A percentile compares a stretch with the other conserved stretches of the same genome.
Evolutionary conservation across 2,113 vertebrate genomes (phyloP).

Genomic region (Dinomys branickii): DNA sequence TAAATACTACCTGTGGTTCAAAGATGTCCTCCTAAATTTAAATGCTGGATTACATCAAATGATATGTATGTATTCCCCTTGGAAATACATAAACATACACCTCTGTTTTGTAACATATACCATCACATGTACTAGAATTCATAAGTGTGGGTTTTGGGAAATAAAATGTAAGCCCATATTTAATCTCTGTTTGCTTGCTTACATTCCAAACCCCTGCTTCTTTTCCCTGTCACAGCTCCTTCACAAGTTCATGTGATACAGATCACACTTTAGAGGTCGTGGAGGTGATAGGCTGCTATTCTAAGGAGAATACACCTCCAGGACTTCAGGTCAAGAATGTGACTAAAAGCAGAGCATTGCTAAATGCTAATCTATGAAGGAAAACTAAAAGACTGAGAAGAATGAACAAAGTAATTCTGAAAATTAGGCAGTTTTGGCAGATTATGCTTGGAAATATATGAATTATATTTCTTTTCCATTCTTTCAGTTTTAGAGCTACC

Average conservation of each 20-base stretch:
- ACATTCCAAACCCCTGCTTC: not conserved
- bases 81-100: not conserved
- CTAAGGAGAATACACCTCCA: not conserved
- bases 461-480: not conserved
- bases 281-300: not conserved
- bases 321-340: not conserved
- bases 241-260: not conserved
- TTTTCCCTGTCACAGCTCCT: not conserved
- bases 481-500: not conserved
- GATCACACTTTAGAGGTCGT: not conserved
- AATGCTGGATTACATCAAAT: not conserved
- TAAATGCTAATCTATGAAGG: not conserved
- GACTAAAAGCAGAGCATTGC: not conserved
- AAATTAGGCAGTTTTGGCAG: not conserved
- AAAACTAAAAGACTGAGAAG: not conserved
- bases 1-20: constrained; percentile 29
- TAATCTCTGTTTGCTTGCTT: not conserved
- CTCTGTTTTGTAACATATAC: not conserved
- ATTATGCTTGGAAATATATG: not conserved
- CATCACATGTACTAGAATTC: not conserved
- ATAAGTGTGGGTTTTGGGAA: constrained; percentile 6
- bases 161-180: not conserved
- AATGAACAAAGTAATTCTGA: not conserved
- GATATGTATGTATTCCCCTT: not conserved
- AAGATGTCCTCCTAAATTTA: constrained; percentile 33